phyloP scores from a whole-genome alignment of 2,888 invertebrate species.

The Chloroclysta siterata region DNA sequence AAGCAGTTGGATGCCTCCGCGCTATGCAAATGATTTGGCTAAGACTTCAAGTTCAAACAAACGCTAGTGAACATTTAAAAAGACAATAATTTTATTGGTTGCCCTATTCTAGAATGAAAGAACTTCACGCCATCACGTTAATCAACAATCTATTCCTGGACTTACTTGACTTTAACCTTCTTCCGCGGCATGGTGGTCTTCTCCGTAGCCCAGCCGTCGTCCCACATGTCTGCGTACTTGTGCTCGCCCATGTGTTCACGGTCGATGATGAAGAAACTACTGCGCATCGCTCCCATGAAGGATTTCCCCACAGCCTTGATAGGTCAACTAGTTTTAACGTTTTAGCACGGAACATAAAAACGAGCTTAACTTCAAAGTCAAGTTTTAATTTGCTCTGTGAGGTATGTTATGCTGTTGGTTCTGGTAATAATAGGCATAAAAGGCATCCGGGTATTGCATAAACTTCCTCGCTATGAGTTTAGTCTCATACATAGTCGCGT shows the following conservation, averaged over 20 bases:
- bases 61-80: too few relatives aligned
- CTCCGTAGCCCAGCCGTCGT: conserved; percentile 80
- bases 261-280: conserved; percentile 84
- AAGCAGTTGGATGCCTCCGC: too few relatives aligned
- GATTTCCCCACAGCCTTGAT: conserved; percentile 84
- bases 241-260: conserved; percentile 65
- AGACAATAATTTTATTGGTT: too few relatives aligned
- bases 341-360: too few relatives aligned
- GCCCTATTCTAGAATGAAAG: neutral
- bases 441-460: neutral
- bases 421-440: too few relatives aligned
- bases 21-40: too few relatives aligned
- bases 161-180: conserved; percentile 79
- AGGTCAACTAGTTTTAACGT: conserved; percentile 3
- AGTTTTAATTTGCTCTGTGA: too few relatives aligned
- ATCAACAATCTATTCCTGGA: conserved; percentile 3
- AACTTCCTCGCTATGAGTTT: neutral
- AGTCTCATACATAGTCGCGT: too few relatives aligned
- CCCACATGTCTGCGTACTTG: conserved; percentile 84
- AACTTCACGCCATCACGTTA: neutral
- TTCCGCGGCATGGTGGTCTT: conserved; percentile 76
- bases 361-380: too few relatives aligned
- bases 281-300: conserved; percentile 84
- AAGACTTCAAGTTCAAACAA: too few relatives aligned
- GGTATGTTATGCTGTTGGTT: too few relatives aligned